phyloP scores from a whole-genome alignment of 2,888 invertebrate species.

The Gari tellinella region DNA sequence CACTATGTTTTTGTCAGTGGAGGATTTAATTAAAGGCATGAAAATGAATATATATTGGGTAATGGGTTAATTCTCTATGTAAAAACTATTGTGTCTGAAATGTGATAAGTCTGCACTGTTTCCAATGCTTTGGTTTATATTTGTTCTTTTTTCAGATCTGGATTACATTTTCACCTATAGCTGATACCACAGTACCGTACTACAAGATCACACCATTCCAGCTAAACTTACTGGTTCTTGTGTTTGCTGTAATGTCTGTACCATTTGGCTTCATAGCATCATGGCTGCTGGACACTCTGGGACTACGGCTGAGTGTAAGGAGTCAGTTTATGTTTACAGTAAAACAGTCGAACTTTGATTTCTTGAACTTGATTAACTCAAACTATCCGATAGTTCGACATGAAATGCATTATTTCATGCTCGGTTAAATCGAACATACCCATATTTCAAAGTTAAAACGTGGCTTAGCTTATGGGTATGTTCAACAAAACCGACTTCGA shows the following conservation, averaged over 20 bases:
- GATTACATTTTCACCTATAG: conserved; percentile 85
- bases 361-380: too few species aligned
- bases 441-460: too few species aligned
- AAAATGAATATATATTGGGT: neutral
- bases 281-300: conserved; percentile 85
- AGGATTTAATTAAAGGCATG: too few species aligned
- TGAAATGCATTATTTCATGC: too few species aligned
- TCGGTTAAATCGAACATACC: too few species aligned
- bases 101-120: neutral
- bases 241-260: conserved; percentile 84
- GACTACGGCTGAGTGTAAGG: conserved; percentile 84
- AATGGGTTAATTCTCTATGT: neutral
- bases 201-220: conserved; percentile 81
- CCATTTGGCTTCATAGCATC: conserved; percentile 85
- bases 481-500: too few species aligned
- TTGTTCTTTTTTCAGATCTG: conserved; percentile 83
- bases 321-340: neutral
- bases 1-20: too few species aligned
- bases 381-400: too few species aligned
- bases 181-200: conserved; percentile 84
- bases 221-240: conserved; percentile 84
- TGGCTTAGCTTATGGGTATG: too few species aligned
- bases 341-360: too few species aligned
- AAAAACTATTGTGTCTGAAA: neutral
- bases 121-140: neutral